These are phyloP conservation scores for Ellobius talpinus DNA, from an alignment of 2,113 vertebrate species.

Conservation along the genomic window DNA sequence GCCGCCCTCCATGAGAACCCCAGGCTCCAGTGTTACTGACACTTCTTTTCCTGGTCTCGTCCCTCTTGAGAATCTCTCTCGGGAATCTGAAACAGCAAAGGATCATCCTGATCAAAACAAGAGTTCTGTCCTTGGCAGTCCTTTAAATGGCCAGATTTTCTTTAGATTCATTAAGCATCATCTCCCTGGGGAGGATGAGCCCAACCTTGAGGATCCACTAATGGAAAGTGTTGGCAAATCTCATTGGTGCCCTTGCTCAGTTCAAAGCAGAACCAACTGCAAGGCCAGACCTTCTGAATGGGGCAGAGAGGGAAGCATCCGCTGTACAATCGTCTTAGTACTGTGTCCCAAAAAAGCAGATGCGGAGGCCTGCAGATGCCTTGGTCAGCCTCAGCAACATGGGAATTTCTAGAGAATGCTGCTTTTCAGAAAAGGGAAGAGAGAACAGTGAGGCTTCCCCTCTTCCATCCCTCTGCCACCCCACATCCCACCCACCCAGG, in stretches of 20 bases:
- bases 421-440: background rate
- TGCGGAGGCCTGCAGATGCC: background rate
- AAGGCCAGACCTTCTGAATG: background rate
- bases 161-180: background rate
- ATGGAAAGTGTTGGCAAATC: constrained; percentile 26
- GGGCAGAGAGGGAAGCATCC: background rate
- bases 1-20: background rate
- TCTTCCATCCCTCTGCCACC: background rate
- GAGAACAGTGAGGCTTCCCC: background rate
- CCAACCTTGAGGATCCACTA: background rate
- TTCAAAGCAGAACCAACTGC: background rate
- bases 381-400: background rate
- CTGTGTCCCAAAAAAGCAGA: background rate
- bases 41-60: background rate
- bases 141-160: background rate
- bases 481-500: fast-evolving
- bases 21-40: background rate
- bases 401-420: background rate
- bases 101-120: background rate
- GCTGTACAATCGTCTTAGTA: background rate
- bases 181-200: background rate
- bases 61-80: background rate
- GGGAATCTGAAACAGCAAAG: background rate
- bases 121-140: background rate
- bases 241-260: constrained; percentile 19